Evolutionary conservation across 2,797 vertebrate species (phyloP), one percentile per base, ranked within the genome.

Genomic region (Ctenopoma multispine): DNA sequence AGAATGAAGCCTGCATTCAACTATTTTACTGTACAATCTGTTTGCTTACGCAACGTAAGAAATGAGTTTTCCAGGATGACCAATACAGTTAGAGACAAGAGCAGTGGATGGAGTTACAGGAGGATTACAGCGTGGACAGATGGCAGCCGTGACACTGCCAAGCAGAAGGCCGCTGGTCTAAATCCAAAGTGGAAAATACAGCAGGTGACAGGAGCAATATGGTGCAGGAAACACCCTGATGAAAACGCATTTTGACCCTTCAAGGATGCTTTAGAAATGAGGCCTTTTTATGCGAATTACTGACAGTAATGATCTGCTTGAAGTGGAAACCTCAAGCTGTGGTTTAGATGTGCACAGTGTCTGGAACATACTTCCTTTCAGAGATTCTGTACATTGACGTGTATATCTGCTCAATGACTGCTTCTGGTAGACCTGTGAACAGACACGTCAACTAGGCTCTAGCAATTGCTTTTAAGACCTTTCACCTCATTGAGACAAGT

Each of bases 81-180:
- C 14, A 11, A 57, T 68, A 13, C 81, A 85, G 73, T 83, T 80
- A 76, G 78, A 41, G 66, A 80, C 62, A 72, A 50, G 67, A 59
- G 63, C 72, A 72, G 72, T 1, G 21, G 50, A 76, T 61, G 13
- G 29, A 65, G 75, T 78, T 75, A 83, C 72, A 63, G 63, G 80
- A 81, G 80, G 77, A 87, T 86, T 86, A 84, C 69, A 70, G 78
- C 4, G 15, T 8, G 73, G 71, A 80, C 87, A 89, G 89, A 85
- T 89, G 82, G 89, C 77, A 20, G 63, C 10, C 44, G 4, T 44
- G 64, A 59, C 76, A 68, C 21, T 59, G 59, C 66, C 78, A 58
- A 69, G 75, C 69, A 63, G 65, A 31, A 21, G 34, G 29, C 56
- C 17, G 53, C 48, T 11, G 57, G 36, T 54, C 61, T 20, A 41